Base-by-base conservation (phyloP, 1,140 invertebrate genomes). In the Nasonia giraulti region DNA sequence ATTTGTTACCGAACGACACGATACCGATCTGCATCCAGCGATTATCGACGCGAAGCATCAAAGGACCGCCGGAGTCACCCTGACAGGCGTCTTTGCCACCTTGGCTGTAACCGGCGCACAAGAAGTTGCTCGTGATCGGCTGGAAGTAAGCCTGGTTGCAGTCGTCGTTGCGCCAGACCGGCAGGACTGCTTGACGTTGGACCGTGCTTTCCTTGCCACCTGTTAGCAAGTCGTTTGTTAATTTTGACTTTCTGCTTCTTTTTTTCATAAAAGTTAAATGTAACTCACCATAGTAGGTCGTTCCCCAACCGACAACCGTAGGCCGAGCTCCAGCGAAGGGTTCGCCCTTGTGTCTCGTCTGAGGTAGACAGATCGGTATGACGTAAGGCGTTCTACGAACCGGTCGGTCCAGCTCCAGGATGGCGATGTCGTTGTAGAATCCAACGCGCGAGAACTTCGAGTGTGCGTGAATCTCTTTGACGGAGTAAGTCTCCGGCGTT, bases 11-110 rank as follows among this genome's bases (percentile, higher is more conserved):
- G 91, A 98, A 98, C 0, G 97, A 98, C 0, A 98, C 97, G 1
- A 98, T 96, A 23, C 98, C 97, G 73, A 98, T 95, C 89, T 98
- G 96, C 23, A 95, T 96, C 97, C 97, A 98, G 75, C 95, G 94
- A 0, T 95, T 95, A 33, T 96, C 95, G 73, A 95, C 93, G 85
- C 95, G 94, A 85, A 98, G 94, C 96, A 98, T 97, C 31, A 98
- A 90, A 0, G 97, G 97, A 0, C 97, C 97, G 5, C 97, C 97
- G 40, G 94, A 94, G 87, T 94, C 94, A 27, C 94, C 92, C 94
- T 98, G 98, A 91, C 98, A 99, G 20, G 97, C 97, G 90, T 99
- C 98, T 74, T 97, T 97, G 0, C 97, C 97, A 3, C 98, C 98
- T 89, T 98, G 96, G 8, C 96, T 96, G 88, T 97, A 97, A 0